These are phyloP conservation scores for Grammomys surdaster DNA, from an alignment of 2,113 vertebrate species.

Conservation along the genomic window DNA sequence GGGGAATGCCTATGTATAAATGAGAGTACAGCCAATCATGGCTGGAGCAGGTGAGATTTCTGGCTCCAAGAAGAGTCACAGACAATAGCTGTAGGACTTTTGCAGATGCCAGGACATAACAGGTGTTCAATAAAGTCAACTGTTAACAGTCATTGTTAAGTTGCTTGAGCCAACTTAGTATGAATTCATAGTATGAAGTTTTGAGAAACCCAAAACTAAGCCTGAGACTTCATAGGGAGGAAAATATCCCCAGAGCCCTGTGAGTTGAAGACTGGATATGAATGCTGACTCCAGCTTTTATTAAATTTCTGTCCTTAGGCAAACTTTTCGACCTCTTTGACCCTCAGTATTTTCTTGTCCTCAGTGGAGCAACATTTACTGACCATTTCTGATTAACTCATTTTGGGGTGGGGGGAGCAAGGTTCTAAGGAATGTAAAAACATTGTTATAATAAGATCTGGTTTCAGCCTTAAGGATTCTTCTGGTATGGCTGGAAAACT, in stretches of 20 bases:
- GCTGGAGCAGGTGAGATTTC: neutral
- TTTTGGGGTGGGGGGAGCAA: neutral
- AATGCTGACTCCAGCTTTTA: neutral
- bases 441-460: conserved; percentile 1
- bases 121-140: conserved; percentile 1
- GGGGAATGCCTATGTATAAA: neutral
- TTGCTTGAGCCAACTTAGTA: neutral
- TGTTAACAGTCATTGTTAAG: neutral
- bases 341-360: conserved; percentile 29
- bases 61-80: neutral
- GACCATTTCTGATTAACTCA: conserved; percentile 24
- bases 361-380: neutral
- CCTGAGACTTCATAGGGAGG: neutral
- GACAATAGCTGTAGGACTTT: neutral
- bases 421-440: conserved; percentile 36
- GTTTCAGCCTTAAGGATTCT: neutral
- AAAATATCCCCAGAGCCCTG: neutral
- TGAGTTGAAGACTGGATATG: conserved; percentile 33
- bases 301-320: conserved; percentile 22
- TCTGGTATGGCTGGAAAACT: neutral
- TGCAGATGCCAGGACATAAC: neutral
- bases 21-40: neutral
- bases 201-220: conserved; percentile 54
- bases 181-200: conserved; percentile 13
- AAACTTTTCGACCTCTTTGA: conserved; percentile 13